phyloP scores from a whole-genome alignment of 2,113 vertebrate genomes.

The Percopsis transmontana region DNA sequence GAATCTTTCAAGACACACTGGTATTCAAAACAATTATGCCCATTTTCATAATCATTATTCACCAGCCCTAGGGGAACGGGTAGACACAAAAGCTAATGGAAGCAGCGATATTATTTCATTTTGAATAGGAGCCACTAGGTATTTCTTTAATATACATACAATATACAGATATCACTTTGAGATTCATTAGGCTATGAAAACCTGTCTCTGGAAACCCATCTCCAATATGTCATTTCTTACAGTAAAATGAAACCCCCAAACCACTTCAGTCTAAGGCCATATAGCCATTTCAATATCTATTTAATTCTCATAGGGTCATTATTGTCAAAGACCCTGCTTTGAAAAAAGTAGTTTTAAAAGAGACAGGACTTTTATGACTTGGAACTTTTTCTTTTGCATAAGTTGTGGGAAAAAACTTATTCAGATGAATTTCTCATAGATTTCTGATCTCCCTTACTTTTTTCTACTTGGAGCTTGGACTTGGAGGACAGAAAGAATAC shows the following conservation, averaged over 20 bases:
- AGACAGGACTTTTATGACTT: constrained; percentile 18
- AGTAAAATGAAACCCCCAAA: constrained; percentile 70
- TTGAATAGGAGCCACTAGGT: constrained; percentile 59
- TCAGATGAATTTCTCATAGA: no score
- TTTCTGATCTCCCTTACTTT: no score
- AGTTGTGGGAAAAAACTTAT: neutral
- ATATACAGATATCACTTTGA: constrained; percentile 63
- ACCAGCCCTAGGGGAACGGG: constrained; percentile 40
- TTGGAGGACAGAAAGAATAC: no score
- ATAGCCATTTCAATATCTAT: constrained; percentile 76
- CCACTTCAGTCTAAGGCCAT: constrained; percentile 63
- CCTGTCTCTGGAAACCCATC: constrained; percentile 61
- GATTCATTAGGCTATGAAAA: constrained; percentile 72
- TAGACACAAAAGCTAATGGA: constrained; percentile 26
- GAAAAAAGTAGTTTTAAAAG: constrained; percentile 40
- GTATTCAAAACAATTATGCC: constrained; percentile 51
- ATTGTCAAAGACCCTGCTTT: constrained; percentile 38
- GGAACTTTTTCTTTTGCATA: constrained; percentile 23
- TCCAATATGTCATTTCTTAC: constrained; percentile 62
- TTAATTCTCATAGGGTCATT: constrained; percentile 66
- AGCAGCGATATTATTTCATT: constrained; percentile 43
- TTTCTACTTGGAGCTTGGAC: no score
- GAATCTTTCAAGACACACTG: constrained; percentile 30
- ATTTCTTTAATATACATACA: constrained; percentile 55
- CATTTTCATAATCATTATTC: constrained; percentile 60